A percentile compares a stretch with the other conserved stretches of the same genome.
phyloP scores from a whole-genome alignment of 2,797 vertebrate species.

The Antrozous pallidus region DNA sequence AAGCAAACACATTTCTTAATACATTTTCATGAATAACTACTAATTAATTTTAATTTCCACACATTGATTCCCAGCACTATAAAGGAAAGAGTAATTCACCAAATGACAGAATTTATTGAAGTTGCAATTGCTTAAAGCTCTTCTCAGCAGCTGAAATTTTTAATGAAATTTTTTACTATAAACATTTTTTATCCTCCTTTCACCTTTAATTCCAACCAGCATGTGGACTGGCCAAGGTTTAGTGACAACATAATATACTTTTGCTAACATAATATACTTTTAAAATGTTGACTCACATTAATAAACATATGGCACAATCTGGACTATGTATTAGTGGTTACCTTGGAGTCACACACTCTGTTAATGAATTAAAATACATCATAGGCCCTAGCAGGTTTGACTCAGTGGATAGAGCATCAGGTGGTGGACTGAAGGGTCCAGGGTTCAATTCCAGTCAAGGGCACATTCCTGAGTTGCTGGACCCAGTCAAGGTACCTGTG shows the following conservation, averaged over 20 bases:
- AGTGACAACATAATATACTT: too few relatives aligned
- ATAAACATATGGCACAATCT: slow-evolving; percentile 12
- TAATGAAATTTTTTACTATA: slow-evolving; percentile 17
- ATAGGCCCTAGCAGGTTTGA: background rate
- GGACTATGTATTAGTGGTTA: background rate
- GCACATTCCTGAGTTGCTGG: too few relatives aligned
- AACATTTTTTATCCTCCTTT: slow-evolving; percentile 36
- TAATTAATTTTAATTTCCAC: slow-evolving; percentile 53
- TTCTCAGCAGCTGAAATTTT: slow-evolving; percentile 3
- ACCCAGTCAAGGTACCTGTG: too few relatives aligned
- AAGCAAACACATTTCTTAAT: slow-evolving; percentile 38
- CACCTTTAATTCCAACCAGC: background rate
- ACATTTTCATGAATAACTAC: slow-evolving; percentile 36
- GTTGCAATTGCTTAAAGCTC: background rate
- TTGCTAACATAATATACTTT: background rate
- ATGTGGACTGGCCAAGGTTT: background rate
- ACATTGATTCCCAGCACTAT: background rate
- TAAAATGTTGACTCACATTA: background rate
- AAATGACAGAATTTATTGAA: slow-evolving; percentile 42
- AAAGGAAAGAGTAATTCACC: slow-evolving; percentile 29
- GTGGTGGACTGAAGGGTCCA: too few relatives aligned
- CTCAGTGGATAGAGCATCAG: too few relatives aligned
- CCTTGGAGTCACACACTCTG: background rate
- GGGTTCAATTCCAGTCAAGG: too few relatives aligned
- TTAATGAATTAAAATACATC: background rate